Evolutionary conservation across 2,797 vertebrate genomes (phyloP), one percentile per base, ranked within the genome.

Genomic region (Centroberyx gerrardi): DNA sequence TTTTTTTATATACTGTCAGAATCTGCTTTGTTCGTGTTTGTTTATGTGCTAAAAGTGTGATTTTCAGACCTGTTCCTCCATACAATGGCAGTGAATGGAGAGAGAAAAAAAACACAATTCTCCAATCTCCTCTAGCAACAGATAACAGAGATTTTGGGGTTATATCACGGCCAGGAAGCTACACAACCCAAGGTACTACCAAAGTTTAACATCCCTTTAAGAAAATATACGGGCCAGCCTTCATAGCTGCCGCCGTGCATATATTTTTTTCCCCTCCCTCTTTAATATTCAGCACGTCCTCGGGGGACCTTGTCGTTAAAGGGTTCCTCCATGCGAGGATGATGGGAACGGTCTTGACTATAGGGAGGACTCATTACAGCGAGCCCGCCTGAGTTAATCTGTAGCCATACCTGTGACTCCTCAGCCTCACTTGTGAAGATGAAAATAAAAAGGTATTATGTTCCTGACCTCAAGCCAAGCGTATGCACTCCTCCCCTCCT

Each of bases 361-460:
- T 38, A 9, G 29, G 55, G 51, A 59, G 29, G 69, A 71, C 40
- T 70, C 53, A 31, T 61, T 4, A 42, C 53, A 75, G 62, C 6
- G 5, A 8, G 38, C 60, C 38, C 59, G 55, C 80, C 44, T 72
- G 22, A 18, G 40, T 67, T 81, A 61, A 68, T 88, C 78, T 74
- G 54, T 14, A 66, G 58, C 8, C 56, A 22, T 82, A 75, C 54
- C 59, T 86, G 67, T 78, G 48, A 86, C 58, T 82, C 69, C 53
- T 78, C 60, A 87, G 63, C 36, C 48, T 74, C 13, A 13, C 54
- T 58, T 54, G 6, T 70, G 68, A 74, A 80, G 56, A 84, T 68
- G 56, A 80, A 84, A 82, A 90, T 82, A 76, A 86, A 88, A 83
- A 70, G 60, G 38, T 74, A 53, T 81, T 82, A 79, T 83, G 77